Evolutionary conservation across 2,113 vertebrate species (phyloP), one percentile per base, ranked within the genome.

Genomic region (Prochilodus magdalenae): DNA sequence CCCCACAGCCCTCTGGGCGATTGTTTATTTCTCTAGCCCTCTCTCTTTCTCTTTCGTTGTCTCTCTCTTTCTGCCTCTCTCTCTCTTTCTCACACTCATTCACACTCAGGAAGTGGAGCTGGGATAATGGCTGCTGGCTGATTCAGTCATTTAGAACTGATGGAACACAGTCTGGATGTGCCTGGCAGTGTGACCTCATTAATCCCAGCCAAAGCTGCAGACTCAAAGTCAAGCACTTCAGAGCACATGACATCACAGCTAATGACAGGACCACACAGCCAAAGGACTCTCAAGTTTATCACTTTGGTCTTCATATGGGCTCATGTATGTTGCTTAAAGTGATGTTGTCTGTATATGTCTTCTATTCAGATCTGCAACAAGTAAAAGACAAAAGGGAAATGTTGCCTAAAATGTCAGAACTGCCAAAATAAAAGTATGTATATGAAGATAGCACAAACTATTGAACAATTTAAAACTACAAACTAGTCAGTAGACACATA

Each of bases 51-150:
- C 65, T 47, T 7, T 51, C 20, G 16, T 33, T 18, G 49, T 4
- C 76, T 29, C 6, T 75, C 18, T 76, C 33, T 29, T 20, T 83
- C 24, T 80, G 12, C 44, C 47, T 60, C 70, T 74, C 62, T 63
- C 10, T 66, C 60, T 66, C 26, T 63, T 55, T 47, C 66, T 63
- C 33, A 11, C 30, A 13, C 36, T 4, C 66, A n/a, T 33, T 0
- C 36, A n/a, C 36, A n/a, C 36, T 13, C 36, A 53, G 60, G 57
- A 36, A n/a, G 47, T 53, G n/a, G 79, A 30, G 53, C 63, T 57
- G 20, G 73, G 24, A 81, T 84, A 84, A 84, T 80, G 73, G 83
- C 65, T 81, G 59, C 72, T 75, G 65, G 77, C 24, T 55, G 65
- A 66, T 80, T 80, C 27, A 79, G 77, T 76, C 53, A 30, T 60